Evolutionary conservation across 2,888 invertebrate genomes (phyloP).

Genomic region (Pristionchus entomophagus): DNA sequence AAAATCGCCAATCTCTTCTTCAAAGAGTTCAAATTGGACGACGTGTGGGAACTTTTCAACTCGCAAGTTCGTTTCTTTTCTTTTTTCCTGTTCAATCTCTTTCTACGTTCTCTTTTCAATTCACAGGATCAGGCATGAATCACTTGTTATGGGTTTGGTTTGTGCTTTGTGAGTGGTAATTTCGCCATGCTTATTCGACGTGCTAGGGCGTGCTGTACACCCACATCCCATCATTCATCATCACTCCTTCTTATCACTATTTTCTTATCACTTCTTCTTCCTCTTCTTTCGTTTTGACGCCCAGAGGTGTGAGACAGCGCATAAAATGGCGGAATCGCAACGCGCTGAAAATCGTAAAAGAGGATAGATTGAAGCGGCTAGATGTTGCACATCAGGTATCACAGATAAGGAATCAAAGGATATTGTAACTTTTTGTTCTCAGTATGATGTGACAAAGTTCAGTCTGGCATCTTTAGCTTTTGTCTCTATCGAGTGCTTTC

Average conservation of each 20-base stretch:
- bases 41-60: not conserved
- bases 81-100: not conserved
- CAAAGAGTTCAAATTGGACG: not conserved
- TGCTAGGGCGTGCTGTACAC: too few species aligned
- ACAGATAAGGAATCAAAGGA: too few species aligned
- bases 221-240: too few species aligned
- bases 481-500: too few species aligned
- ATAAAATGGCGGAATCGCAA: not conserved
- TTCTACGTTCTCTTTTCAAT: too few species aligned
- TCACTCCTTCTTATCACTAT: not conserved
- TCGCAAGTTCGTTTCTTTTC: not conserved
- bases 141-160: not conserved
- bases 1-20: not conserved
- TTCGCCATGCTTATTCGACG: too few species aligned
- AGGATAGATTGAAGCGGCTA: not conserved
- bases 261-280: not conserved
- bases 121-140: too few species aligned
- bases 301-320: constrained; percentile 16
- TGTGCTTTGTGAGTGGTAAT: not conserved
- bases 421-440: too few species aligned
- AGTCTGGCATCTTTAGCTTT: too few species aligned
- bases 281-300: constrained; percentile 20
- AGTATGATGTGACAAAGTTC: too few species aligned
- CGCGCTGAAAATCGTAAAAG: not conserved
- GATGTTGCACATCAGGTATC: too few species aligned